Base-by-base conservation (phyloP, 2,888 invertebrate genomes). In the Sinotaia quadrata region DNA sequence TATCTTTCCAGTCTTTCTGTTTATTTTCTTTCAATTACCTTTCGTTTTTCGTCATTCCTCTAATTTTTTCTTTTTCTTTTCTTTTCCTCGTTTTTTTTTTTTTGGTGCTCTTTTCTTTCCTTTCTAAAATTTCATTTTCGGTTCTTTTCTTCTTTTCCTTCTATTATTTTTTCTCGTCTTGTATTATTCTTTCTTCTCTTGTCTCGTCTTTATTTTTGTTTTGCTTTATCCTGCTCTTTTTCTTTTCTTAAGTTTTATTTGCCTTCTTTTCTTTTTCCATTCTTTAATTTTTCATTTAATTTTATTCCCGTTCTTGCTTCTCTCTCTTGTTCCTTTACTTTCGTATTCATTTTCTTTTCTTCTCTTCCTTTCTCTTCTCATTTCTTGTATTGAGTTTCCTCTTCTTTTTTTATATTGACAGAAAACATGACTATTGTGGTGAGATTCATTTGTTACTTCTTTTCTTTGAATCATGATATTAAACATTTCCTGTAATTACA, bases 211-310 rank as follows among this genome's bases (percentile, higher is more conserved):
- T 4, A 27, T 60, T 34, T 41, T 44, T 60, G 15, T 41, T 44
- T 41, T 49, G 44, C 61, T 61, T 49, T 47, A 29, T 52, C 31
- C 51, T 51, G 52, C 52, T 52, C n/a, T 54, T 44, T 31, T 41
- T 18, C 41, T 18, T 24, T 37, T 2, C 27, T 37, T 12, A 24
- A 21, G 7, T 18, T 8, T 36, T 21, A 4, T 36, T 7, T 56
- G n/a, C 15, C 27, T 33, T 33, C 27, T 29, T 33, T 21, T 0
- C 27, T 37, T 58, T 15, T 21, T 58, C 34, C 54, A 33, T 57
- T 57, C 2, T 36, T 36, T 36, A 4, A n/a, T 57, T 33, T 36
- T 58, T 58, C 27, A 7, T 5, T 24, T 15, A 29, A 7, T 54
- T 54, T 7, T 54, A 4, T 27, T 29, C 27, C 4, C 15, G 7